These are phyloP conservation scores for Notarius lentiginosus DNA, from an alignment of 2,113 vertebrate genomes.

Conservation along the genomic window DNA sequence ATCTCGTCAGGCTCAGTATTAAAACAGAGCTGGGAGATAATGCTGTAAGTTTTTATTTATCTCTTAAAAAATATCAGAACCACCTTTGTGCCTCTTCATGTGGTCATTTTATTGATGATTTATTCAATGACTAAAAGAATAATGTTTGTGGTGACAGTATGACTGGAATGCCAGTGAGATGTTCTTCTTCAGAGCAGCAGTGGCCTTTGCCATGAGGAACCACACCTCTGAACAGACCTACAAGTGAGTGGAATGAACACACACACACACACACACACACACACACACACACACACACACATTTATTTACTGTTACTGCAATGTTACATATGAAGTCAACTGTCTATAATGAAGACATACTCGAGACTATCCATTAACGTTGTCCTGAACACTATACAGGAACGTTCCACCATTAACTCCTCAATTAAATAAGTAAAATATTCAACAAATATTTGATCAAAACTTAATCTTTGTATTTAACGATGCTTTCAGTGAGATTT, in stretches of 20 bases:
- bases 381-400: background rate
- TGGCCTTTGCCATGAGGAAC: constrained; percentile 88
- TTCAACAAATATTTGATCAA: background rate
- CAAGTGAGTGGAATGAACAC: constrained; percentile 72
- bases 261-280: constrained; percentile 3
- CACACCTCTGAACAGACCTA: constrained; percentile 65
- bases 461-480: background rate
- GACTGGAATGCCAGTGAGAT: constrained; percentile 84
- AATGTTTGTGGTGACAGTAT: constrained; percentile 73
- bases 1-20: constrained; percentile 91
- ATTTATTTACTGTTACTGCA: background rate
- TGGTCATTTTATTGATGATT: background rate
- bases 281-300: constrained; percentile 6
- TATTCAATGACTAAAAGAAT: background rate
- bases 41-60: constrained; percentile 75
- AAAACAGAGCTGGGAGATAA: constrained; percentile 82
- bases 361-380: background rate
- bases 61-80: background rate
- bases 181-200: constrained; percentile 86
- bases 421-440: background rate
- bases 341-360: background rate
- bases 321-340: background rate
- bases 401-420: background rate
- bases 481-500: background rate
- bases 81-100: background rate